Base-by-base conservation (phyloP, 2,888 invertebrate species). In the Lymantria dispar region DNA sequence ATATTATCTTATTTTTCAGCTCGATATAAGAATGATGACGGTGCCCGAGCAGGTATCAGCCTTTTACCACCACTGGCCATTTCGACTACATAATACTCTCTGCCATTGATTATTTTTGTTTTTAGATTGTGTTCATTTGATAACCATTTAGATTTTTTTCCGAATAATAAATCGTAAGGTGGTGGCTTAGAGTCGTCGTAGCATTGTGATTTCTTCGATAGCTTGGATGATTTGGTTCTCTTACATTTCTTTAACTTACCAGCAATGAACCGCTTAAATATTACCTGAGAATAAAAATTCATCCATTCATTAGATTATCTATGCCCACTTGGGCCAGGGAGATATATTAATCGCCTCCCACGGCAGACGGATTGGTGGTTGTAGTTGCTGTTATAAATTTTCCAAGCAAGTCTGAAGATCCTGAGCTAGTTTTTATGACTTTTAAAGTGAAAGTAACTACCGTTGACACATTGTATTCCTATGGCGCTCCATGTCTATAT, bases 11-110 rank as follows among this genome's bases (percentile, higher is more conserved):
- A 56, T 15, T 68, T 69, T 42, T 68, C 55, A 45, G 70, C 69
- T 48, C 95, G 94, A 83, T 95, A 96, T 5, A 96, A 82, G 45
- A 96, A 93, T 10, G 96, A 95, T 0, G 96, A 96, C 0, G 96
- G 96, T 3, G 95, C 93, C 60, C 96, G 85, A 0, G 95, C 92
- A 0, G 96, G 96, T 46, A 96, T 93, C 52, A 96, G 86, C 62
- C 94, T 93, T n/a, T 86, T 93, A 14, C 93, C 93, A 0, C 95
- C 95, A 50, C 88, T 92, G 3, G 87, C 81, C 14, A 93, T 92
- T 12, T 92, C 92, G 29, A 94, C 91, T 0, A 96, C 93, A 82
- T 94, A 94, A 79, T 96, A 96, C 70, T 96, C 95, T 44, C 96
- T 91, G 0, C 96, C 96, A 67, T 96, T 96, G 37, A 96, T 94